Base-by-base conservation (phyloP, 2,797 vertebrate species). In the Xenops minutus region DNA sequence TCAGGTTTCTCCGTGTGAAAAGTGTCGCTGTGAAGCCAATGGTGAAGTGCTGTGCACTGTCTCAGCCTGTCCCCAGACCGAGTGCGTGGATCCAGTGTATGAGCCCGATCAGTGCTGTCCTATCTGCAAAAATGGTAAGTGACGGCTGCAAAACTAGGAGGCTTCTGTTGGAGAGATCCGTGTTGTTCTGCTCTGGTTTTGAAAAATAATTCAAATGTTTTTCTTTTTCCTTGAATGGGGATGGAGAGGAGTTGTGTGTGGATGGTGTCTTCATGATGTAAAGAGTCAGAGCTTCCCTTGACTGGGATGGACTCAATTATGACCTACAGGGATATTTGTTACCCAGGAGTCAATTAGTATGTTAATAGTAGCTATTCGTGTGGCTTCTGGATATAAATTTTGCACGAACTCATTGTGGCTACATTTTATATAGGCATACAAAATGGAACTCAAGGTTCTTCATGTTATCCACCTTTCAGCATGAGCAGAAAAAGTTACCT, bases 31-130 rank as follows among this genome's bases (percentile, higher is more conserved):
- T 29, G 99, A 99, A 96, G 98, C 98, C 82, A 99, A 98, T 3
- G 99, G 99, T 4, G 99, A 99, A 95, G 99, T 99, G 94, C 95
- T 99, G 97, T 99, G 99, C 96, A 99, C 99, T 0, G 99, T 99
- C 93, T 98, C 99, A 3, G 99, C 99, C 51, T 99, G 99, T 96
- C 99, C 99, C 66, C 99, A 99, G 98, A 99, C 99, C 0, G 99
- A 99, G 95, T 99, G 99, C 7, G 99, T 99, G 97, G 99, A 99
- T 97, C 99, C 99, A 0, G 98, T 99, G 76, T 99, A 99, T 7
- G 99, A 99, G 97, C 99, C 99, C 0, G 99, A 99, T 85, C 99
- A 99, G 96, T 99, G 99, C 97, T 99, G 99, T 87, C 99, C 99
- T 64, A 99, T 99, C 98, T 99, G 99, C 98, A 99, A 99, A 97